Base-by-base conservation (phyloP, 2,797 vertebrate species). In the Cossypha caffra region DNA sequence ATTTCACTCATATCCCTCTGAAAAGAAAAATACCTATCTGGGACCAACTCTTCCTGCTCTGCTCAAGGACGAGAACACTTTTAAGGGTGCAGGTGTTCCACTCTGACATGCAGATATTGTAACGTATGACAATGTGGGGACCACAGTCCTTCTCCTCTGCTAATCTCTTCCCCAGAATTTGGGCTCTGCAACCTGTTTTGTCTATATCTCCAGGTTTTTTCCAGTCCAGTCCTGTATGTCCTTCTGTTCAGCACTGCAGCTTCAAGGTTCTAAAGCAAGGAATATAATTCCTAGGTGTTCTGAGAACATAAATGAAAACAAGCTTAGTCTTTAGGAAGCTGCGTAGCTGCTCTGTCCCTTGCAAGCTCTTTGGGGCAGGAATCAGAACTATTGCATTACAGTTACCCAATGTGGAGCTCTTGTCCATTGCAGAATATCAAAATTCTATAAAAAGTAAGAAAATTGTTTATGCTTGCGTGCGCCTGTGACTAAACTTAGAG, bases 51-150 rank as follows among this genome's bases (percentile, higher is more conserved):
- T 31, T 14, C 31, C 26, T 11, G 1, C 19, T 50, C 14, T 77
- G 45, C 5, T 59, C 2, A 1, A 71, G 40, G 19, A 84, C 19
- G 4, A 19, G 19, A 63, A 72, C 12, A 16, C 3, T 67, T 74
- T 28, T 5, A 1, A 6, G 33, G 28, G 16, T 66, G 15, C 16
- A n/a, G 31, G 6, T 31, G 23, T 13, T 38, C 14, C 1, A 3
- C 9, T 71, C 61, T 81, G 42, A 57, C 2, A 1, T 24, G 17
- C 25, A 57, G 40, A 7, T 29, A 31, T 13, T n/a, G 17, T 0
- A 9, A 23, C 3, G 0, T 8, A 37, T 23, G 19, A 16, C 12
- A 52, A 8, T 7, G 26, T 16, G 40, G 37, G 6, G 28, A 43
- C 13, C 18, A 4, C 18, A 45, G 35, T 38, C 12, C 16, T 26